Conservation (phyloP, 2,888 invertebrate genomes). For the Clostera curtula region DNA sequence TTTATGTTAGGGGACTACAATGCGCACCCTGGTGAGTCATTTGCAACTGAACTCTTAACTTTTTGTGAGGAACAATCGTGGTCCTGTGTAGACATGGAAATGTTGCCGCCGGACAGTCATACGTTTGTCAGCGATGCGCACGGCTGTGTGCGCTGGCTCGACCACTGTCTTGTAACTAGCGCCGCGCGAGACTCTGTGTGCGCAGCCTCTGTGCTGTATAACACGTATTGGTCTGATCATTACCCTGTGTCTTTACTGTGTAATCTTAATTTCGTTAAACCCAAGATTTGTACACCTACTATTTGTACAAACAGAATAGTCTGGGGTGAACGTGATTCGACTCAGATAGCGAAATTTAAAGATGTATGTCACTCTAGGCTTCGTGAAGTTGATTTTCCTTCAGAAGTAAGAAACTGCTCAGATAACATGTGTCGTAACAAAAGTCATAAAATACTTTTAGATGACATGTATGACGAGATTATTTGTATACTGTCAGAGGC, state of each 20-base stretch:
- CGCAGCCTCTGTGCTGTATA: slow-evolving; percentile 1
- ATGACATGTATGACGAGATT: slow-evolving; percentile 1
- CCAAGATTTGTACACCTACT: background rate
- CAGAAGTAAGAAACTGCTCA: background rate
- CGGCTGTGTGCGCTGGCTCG: slow-evolving; percentile 1
- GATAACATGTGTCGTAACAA: slow-evolving; percentile 1
- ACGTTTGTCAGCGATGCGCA: slow-evolving; percentile 1
- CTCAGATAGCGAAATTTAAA: background rate
- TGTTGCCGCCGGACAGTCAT: background rate
- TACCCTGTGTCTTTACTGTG: background rate
- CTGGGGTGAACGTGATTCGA: background rate
- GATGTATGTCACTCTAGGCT: background rate
- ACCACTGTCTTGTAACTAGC: slow-evolving; percentile 4
- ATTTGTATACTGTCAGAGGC: background rate
- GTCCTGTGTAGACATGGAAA: background rate
- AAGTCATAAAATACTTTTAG: background rate
- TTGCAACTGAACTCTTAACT: background rate
- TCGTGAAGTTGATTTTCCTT: background rate
- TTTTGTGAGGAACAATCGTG: slow-evolving; percentile 4
- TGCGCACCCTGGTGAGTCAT: slow-evolving; percentile 2
- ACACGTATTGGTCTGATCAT: slow-evolving; percentile 4
- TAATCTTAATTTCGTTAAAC: background rate
- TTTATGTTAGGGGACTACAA: slow-evolving; percentile 3
- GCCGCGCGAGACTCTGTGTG: background rate
- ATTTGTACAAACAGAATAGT: background rate